Base-by-base conservation (phyloP, 2,797 vertebrate genomes). In the Adrianichthys oophorus region DNA sequence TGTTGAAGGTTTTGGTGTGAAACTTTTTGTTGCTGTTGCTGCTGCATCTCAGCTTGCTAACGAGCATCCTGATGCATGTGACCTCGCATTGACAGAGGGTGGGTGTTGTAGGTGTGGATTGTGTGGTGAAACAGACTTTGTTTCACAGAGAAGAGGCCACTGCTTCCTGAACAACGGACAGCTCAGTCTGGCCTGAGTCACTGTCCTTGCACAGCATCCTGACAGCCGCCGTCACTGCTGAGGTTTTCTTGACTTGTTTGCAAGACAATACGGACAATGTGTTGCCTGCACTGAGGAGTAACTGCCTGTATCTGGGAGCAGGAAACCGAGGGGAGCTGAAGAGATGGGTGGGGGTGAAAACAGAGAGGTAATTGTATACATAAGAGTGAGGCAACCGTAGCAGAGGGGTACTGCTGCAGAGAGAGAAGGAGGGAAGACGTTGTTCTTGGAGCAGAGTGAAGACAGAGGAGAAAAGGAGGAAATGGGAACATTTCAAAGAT, bases 341-440 rank as follows among this genome's bases (percentile, higher is more conserved):
- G 68, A 80, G 80, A 70, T 72, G 74, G 68, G 76, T 70, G 70
- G 78, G 75, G 76, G 80, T 67, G 62, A 80, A 76, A 88, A 90
- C 87, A 90, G 87, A 87, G 86, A 80, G 78, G 83, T 78, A 72
- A 86, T 87, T 88, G 85, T 90, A 77, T 72, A 77, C 74, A 66
- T 78, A 80, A 80, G 84, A 78, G 82, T 85, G 83, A 90, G 82
- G 80, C 82, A 84, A 85, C 58, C 19, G 61, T 29, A 18, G 78
- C 17, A n/a, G 45, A 76, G 41, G 62, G 60, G 63, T 37, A 21
- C 18, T 47, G 45, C 44, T 46, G 74, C 37, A 74, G 79, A 75
- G 24, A 68, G 57, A 69, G 58, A 48, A 81, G 67, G 60, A 68
- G 57, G 32, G 32, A 71, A 61, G 46, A 41, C 75, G 59, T 58